phyloP scores from a whole-genome alignment of 2,113 vertebrate species.

The Pelobates fuscus region DNA sequence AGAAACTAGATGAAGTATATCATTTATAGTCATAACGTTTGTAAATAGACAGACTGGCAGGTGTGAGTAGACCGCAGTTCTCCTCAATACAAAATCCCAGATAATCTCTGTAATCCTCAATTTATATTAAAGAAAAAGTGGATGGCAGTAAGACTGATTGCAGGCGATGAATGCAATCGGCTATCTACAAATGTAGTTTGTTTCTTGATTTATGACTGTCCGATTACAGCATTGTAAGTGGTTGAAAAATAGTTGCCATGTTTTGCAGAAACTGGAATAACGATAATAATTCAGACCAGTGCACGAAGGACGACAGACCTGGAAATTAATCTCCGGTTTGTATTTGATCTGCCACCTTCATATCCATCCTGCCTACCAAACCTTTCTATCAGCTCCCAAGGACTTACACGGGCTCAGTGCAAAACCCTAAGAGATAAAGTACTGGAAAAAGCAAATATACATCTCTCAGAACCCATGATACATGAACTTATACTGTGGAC shows the following conservation, averaged over 20 bases:
- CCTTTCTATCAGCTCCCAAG: conserved; percentile 73
- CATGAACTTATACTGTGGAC: conserved; percentile 78
- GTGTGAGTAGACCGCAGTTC: no score
- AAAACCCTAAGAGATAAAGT: conserved; percentile 65
- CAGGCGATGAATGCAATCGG: conserved; percentile 12
- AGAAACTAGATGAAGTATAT: no score
- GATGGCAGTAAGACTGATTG: not conserved
- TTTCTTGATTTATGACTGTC: conserved; percentile 32
- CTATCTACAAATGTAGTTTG: conserved; percentile 15
- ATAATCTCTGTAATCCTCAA: no score
- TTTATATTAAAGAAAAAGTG: not conserved
- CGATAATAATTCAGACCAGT: conserved; percentile 72
- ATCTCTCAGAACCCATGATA: conserved; percentile 76
- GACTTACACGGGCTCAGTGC: conserved; percentile 75
- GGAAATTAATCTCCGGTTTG: conserved; percentile 66
- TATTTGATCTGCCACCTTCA: conserved; percentile 74
- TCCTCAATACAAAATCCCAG: no score
- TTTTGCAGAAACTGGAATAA: conserved; percentile 73
- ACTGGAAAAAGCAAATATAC: conserved; percentile 68
- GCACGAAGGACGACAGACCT: conserved; percentile 60
- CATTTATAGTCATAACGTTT: no score
- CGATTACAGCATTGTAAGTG: conserved; percentile 13
- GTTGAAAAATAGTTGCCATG: conserved; percentile 52
- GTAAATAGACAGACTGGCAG: no score
- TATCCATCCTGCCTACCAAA: conserved; percentile 74